Conservation (phyloP, 2,888 invertebrate genomes). For the Agrypnus murinus region DNA sequence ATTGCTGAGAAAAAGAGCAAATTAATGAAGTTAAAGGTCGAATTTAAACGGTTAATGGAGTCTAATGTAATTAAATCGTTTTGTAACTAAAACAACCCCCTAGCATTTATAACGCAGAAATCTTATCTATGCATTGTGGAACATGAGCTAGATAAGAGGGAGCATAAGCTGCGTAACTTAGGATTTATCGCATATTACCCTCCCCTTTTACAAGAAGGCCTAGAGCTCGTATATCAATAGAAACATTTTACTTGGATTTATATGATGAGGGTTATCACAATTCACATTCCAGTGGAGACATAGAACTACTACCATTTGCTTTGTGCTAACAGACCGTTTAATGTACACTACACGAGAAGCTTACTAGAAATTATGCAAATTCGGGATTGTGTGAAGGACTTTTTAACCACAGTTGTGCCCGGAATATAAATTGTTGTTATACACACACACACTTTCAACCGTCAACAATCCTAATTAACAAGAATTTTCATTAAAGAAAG, state of each 20-base stretch:
- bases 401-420: constrained; percentile 16
- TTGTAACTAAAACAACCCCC: constrained; percentile 12
- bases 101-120: constrained; percentile 34
- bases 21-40: background rate
- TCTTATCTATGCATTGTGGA: constrained; percentile 39
- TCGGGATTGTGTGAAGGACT: constrained; percentile 5
- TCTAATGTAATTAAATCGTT: constrained; percentile 18
- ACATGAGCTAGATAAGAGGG: constrained; percentile 46
- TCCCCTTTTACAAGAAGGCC: constrained; percentile 49
- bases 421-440: constrained; percentile 18
- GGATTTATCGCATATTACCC: constrained; percentile 54
- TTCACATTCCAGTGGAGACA: constrained; percentile 60
- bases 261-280: constrained; percentile 62
- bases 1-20: too few relatives aligned
- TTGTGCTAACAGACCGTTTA: constrained; percentile 34
- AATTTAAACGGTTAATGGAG: constrained; percentile 1
- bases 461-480: constrained; percentile 11
- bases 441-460: constrained; percentile 17
- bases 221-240: constrained; percentile 58
- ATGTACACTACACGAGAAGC: constrained; percentile 23
- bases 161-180: constrained; percentile 52
- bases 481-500: constrained; percentile 2
- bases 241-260: constrained; percentile 62
- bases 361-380: constrained; percentile 26
- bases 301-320: constrained; percentile 44